phyloP scores from a whole-genome alignment of 2,888 invertebrate genomes.

The Limnephilus rhombicus region DNA sequence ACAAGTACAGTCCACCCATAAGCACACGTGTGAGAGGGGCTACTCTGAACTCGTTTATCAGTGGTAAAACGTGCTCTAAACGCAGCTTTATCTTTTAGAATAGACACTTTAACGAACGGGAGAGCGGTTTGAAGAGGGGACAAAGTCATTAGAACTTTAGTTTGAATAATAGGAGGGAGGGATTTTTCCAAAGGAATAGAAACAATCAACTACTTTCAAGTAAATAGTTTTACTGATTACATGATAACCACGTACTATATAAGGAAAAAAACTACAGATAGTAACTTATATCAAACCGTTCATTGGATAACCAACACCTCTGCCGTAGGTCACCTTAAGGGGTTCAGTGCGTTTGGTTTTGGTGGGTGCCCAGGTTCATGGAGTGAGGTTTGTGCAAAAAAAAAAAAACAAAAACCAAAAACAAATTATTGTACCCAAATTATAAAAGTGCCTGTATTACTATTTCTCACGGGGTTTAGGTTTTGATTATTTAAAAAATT shows the following conservation, averaged over 20 bases:
- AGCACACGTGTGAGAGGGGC: neutral
- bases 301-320: too few relatives aligned
- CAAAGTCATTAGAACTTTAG: constrained; percentile 34
- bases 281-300: too few relatives aligned
- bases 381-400: too few relatives aligned
- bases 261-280: too few relatives aligned
- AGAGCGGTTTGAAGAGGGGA: constrained; percentile 23
- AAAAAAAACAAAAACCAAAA: too few relatives aligned
- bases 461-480: too few relatives aligned
- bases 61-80: constrained; percentile 47
- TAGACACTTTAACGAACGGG: constrained; percentile 40
- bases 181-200: neutral
- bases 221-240: neutral
- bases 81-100: constrained; percentile 40
- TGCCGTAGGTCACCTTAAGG: too few relatives aligned
- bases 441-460: too few relatives aligned
- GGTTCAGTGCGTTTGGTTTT: too few relatives aligned
- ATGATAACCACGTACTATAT: neutral
- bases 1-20: neutral
- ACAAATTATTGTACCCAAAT: too few relatives aligned
- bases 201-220: neutral
- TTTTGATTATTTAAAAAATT: too few relatives aligned
- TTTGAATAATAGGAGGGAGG: constrained; percentile 36
- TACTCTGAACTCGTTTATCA: constrained; percentile 38
- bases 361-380: too few relatives aligned